Percentiles rank a stretch among this genome's conserved stretches.
Conservation (phyloP, 1,140 invertebrate species). For the Drosophila saltans region DNA sequence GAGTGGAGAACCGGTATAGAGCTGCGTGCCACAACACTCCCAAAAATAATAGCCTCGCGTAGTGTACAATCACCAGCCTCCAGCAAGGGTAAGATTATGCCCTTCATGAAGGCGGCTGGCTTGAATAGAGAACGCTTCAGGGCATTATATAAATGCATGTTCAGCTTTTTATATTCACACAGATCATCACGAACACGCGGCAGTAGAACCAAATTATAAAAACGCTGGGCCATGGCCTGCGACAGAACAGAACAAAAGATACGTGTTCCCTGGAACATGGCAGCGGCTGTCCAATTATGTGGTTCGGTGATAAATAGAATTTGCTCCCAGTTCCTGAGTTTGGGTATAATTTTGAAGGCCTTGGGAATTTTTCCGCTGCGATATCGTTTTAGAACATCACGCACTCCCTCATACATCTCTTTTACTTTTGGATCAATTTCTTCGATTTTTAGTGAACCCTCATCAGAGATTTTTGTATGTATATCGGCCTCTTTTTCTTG, state of each 20-base stretch:
- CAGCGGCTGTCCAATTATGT: slow-evolving; percentile 93
- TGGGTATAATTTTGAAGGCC: slow-evolving; percentile 98
- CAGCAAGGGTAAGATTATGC: slow-evolving; percentile 95
- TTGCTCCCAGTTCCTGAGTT: slow-evolving; percentile 97
- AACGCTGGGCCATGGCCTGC: slow-evolving; percentile 97
- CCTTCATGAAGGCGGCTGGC: slow-evolving; percentile 99
- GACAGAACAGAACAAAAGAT: slow-evolving; percentile 98
- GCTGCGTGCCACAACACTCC: slow-evolving; percentile 94
- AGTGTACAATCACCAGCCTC: slow-evolving; percentile 96
- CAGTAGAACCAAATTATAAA: slow-evolving; percentile 96
- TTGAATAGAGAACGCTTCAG: slow-evolving; percentile 97
- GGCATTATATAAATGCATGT: slow-evolving; percentile 98
- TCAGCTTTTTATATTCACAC: slow-evolving; percentile 96
- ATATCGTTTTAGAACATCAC: slow-evolving; percentile 93
- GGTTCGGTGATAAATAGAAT: slow-evolving; percentile 95
- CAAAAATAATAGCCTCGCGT: slow-evolving; percentile 97
- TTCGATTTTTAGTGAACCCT: slow-evolving; percentile 88
- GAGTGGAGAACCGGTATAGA: slow-evolving; percentile 99
- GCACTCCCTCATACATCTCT: slow-evolving; percentile 94
- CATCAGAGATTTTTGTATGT: slow-evolving; percentile 92
- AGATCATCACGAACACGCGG: slow-evolving; percentile 98
- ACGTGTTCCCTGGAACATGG: slow-evolving; percentile 90
- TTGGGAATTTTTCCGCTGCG: slow-evolving; percentile 98
- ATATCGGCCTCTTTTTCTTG: slow-evolving; percentile 96
- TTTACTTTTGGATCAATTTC: slow-evolving; percentile 91